phyloP scores from a whole-genome alignment of 2,888 invertebrate species.

The Apotomis capreana region DNA sequence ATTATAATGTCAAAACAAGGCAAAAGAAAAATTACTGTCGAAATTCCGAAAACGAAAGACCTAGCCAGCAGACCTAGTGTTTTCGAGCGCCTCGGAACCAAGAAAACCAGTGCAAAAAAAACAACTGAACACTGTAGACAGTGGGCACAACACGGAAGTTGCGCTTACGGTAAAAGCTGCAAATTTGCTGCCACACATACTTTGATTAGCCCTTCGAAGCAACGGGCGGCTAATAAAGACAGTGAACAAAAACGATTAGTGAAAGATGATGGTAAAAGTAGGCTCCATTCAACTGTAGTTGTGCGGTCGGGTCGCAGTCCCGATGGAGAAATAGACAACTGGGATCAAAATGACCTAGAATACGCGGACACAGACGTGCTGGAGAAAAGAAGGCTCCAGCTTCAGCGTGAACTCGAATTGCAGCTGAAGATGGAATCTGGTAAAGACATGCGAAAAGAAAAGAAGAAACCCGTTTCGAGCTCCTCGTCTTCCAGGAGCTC shows the following conservation, averaged over 20 bases:
- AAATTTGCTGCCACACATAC: conserved; percentile 90
- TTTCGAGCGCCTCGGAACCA: conserved; percentile 91
- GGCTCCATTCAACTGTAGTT: conserved; percentile 85
- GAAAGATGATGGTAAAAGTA: conserved; percentile 86
- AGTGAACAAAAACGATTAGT: conserved; percentile 77
- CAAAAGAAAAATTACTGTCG: conserved; percentile 90
- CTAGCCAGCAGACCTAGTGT: conserved; percentile 89
- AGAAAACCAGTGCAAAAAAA: conserved; percentile 84
- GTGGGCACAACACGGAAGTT: conserved; percentile 90
- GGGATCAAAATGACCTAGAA: conserved; percentile 91
- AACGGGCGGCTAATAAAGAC: conserved; percentile 87
- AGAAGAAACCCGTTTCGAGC: conserved; percentile 86
- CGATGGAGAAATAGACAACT: conserved; percentile 87
- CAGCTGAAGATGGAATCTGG: conserved; percentile 89
- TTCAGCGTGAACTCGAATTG: conserved; percentile 90
- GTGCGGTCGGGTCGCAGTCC: conserved; percentile 84
- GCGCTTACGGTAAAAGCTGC: conserved; percentile 90
- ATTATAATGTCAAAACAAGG: conserved; percentile 85
- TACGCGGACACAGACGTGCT: conserved; percentile 91
- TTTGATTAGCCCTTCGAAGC: conserved; percentile 89
- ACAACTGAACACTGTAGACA: conserved; percentile 88
- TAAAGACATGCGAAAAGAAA: conserved; percentile 87
- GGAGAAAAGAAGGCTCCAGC: conserved; percentile 88
- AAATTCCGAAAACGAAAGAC: conserved; percentile 87
- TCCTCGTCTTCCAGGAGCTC: conserved; percentile 87